Base-by-base conservation (phyloP, 2,888 invertebrate species). In the Phoenoteleia sp. region DNA sequence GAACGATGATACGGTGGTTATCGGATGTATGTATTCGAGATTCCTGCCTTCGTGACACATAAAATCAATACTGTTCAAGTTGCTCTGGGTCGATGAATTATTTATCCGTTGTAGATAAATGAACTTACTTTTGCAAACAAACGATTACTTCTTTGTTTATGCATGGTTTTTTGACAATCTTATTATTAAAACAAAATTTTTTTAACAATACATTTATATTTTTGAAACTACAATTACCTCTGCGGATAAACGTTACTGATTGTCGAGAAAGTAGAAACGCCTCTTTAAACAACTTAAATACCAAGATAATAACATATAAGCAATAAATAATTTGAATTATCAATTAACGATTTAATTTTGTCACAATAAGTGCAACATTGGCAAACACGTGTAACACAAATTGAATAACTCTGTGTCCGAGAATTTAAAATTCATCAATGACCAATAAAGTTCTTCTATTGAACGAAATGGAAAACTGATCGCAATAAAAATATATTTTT, bases 401-500 rank as follows among this genome's bases (percentile, higher is more conserved):
- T n/a, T n/a, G n/a, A n/a, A n/a, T n/a, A n/a, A n/a, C n/a, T n/a
- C n/a, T n/a, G n/a, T n/a, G n/a, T n/a, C n/a, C n/a, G n/a, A n/a
- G n/a, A n/a, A n/a, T n/a, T n/a, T n/a, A n/a, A n/a, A n/a, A n/a
- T 42, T 39, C 42, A 69, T 13, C 56, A 25, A 36, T 56, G 23
- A 23, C 19, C 4, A 21, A 52, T 75, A 54, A 76, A 66, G 49
- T 49, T 49, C 17, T 74, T 42, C 39, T 76, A 23, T 67, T 72
- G 80, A 80, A 72, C 71, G 42, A 62, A 80, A 72, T 72, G 80
- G 80, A 80, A 80, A 80, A 80, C 80, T 80, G 80, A 80, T 80
- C 7, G 54, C 36, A 39, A 69, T 39, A 47, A 27, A 36, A 47
- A 23, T 67, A 72, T 74, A 66, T 74, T 74, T 74, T 81, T 81